Conservation (phyloP, 2,797 vertebrate species). For the Gallirallus australis region DNA sequence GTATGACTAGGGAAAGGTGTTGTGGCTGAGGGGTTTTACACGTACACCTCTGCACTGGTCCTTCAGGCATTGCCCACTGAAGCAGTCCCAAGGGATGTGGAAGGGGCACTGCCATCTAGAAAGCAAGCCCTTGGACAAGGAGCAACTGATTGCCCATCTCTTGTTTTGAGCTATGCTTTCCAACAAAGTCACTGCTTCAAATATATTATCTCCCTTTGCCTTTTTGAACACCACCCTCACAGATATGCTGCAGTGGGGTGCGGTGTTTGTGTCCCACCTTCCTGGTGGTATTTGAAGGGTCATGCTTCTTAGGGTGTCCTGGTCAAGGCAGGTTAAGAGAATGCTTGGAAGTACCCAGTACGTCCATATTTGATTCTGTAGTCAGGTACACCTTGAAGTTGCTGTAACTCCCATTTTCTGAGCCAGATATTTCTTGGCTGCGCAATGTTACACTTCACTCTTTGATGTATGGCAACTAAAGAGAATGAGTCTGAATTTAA, state of each 20-base stretch:
- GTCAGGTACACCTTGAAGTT: neutral
- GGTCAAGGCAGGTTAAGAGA: neutral
- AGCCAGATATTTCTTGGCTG: neutral
- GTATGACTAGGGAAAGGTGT: neutral
- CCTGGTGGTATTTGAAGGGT: neutral
- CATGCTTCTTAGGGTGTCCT: neutral
- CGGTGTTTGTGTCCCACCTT: neutral
- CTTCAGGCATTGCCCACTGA: neutral
- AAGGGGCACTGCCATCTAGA: neutral
- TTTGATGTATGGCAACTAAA: neutral
- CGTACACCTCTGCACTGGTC: rapidly evolving
- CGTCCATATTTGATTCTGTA: neutral
- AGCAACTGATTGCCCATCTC: neutral
- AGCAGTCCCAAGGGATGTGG: neutral
- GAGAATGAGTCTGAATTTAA: neutral
- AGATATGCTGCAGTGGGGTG: neutral
- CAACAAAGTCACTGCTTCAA: neutral
- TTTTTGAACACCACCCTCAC: neutral
- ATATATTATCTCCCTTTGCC: neutral
- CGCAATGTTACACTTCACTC: neutral
- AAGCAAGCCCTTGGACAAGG: neutral
- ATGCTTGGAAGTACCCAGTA: neutral
- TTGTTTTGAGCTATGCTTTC: neutral
- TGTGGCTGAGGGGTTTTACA: neutral
- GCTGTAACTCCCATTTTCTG: neutral